Evolutionary conservation across 1,140 invertebrate species (phyloP).

Genomic region (Trichoplusia ni): DNA sequence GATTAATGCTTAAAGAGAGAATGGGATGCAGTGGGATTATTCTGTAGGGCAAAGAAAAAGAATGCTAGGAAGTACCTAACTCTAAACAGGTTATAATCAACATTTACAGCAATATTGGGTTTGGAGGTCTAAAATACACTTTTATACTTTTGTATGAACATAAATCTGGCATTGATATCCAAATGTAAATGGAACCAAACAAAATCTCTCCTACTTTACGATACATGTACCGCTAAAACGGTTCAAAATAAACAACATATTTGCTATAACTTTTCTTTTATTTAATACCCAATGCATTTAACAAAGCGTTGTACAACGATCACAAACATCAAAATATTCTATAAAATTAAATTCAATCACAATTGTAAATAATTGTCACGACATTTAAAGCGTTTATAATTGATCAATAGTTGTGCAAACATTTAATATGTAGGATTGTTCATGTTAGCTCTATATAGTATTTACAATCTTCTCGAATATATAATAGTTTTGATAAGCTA

Average conservation of each 20-base stretch:
- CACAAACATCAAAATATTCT: slow-evolving; percentile 71
- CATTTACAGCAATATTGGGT: too few relatives aligned
- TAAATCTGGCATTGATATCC: too few relatives aligned
- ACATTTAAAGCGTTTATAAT: slow-evolving; percentile 78
- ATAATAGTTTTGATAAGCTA: too few relatives aligned
- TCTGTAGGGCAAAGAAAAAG: too few relatives aligned
- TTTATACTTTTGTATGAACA: too few relatives aligned
- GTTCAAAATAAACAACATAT: slow-evolving; percentile 18
- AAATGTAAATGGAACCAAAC: neutral
- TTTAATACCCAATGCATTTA: slow-evolving; percentile 63
- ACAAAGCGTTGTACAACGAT: slow-evolving; percentile 74
- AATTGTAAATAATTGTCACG: slow-evolving; percentile 68
- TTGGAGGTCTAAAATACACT: too few relatives aligned
- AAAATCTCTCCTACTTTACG: too few relatives aligned
- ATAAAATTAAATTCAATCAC: slow-evolving; percentile 71
- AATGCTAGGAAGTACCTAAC: too few relatives aligned
- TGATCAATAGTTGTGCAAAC: slow-evolving; percentile 66
- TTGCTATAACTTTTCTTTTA: slow-evolving; percentile 46
- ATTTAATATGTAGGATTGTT: slow-evolving; percentile 46
- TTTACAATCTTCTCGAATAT: neutral
- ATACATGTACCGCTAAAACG: too few relatives aligned
- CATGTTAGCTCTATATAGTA: slow-evolving; percentile 22
- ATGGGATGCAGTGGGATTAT: too few relatives aligned
- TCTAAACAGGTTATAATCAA: too few relatives aligned
- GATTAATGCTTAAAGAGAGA: too few relatives aligned